Base-by-base conservation (phyloP, 2,888 invertebrate species). In the Pandemis heparana region DNA sequence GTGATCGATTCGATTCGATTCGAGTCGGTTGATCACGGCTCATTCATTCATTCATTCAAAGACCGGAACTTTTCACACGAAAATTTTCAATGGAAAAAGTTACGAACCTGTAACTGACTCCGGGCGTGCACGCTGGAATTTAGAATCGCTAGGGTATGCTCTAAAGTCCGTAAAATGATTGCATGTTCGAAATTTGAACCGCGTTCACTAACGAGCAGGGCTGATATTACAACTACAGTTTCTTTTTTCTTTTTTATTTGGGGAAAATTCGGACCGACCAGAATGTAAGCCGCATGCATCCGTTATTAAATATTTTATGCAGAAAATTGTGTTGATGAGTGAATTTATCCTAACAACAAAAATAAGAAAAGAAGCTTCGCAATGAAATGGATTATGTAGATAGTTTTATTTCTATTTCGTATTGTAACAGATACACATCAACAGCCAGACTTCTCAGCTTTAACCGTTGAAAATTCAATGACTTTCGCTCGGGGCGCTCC, bases 391-490 rank as follows among this genome's bases (percentile, higher is more conserved):
- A 41, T 41, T 41, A 7, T 41, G 41, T 32, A 32, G 23, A 32
- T 32, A 32, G 23, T 32, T 32, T 32, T 32, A 53, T 53, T 14
- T 53, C 18, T 53, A 53, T 53, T 53, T 53, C 53, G 53, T 18
- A 53, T 18, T 71, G 56, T 38, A 69, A 51, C 6, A 48, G 14
- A 48, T 51, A 69, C 64, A 73, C 68, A 64, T 63, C 23, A 51
- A 32, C 48, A 59, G 60, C 65, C 23, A 59, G 59, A 69, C 73
- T 69, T 46, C 56, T 73, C 53, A 18, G 53, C 53, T 53, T 62
- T 38, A 73, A 63, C 39, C 73, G 63, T 73, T 73, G 73, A 70
- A 74, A 74, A 65, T 74, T 74, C 74, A 74, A 74, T 70, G 74
- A 65, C 74, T 65, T 74, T 65, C 60, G 74, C 69, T 43, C 51